These are phyloP conservation scores for Callospermophilus lateralis DNA, from an alignment of 2,113 vertebrate species.

Conservation along the genomic window DNA sequence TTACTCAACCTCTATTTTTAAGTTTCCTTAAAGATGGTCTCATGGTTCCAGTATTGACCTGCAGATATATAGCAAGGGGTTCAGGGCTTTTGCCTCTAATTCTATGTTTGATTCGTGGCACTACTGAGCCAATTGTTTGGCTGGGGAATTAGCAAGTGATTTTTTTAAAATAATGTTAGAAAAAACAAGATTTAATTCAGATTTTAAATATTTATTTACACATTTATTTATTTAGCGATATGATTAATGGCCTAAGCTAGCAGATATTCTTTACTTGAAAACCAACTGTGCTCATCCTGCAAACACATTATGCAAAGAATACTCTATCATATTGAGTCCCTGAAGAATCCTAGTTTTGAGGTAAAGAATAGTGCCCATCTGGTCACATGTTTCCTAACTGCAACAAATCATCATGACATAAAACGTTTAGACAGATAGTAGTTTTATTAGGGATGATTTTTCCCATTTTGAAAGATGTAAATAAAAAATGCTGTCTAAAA, in stretches of 20 bases:
- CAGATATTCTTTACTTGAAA: conserved; percentile 68
- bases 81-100: background rate
- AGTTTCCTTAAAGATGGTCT: background rate
- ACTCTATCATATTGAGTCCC: conserved; percentile 40
- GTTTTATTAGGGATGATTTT: conserved; percentile 22
- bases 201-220: background rate
- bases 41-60: background rate
- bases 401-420: background rate
- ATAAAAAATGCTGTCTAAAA: conserved; percentile 59
- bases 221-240: background rate
- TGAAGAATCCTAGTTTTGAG: conserved; percentile 55
- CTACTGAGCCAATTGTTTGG: background rate
- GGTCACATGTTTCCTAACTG: conserved; percentile 40
- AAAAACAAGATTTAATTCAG: background rate
- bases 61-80: background rate
- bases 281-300: conserved; percentile 56
- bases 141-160: background rate
- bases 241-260: background rate
- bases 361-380: conserved; percentile 52
- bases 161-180: background rate
- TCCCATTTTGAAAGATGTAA: conserved; percentile 51
- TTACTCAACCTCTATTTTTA: background rate
- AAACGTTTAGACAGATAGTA: conserved; percentile 51
- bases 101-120: background rate
- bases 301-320: conserved; percentile 22